Base-by-base conservation (phyloP, 2,113 vertebrate genomes). In the Procavia capensis region DNA sequence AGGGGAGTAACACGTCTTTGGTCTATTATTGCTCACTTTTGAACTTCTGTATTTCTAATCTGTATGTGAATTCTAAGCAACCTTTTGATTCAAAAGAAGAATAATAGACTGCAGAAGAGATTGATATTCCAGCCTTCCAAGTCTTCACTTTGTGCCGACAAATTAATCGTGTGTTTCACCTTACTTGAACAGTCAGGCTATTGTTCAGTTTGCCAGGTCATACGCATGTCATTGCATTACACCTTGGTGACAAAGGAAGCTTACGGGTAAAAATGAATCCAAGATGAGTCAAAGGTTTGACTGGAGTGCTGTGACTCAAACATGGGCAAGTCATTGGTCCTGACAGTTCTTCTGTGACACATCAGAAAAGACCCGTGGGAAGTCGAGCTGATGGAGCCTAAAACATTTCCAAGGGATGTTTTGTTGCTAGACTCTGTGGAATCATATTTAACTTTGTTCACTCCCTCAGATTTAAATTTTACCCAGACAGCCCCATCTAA, bases 81-180 rank as follows among this genome's bases (percentile, higher is more conserved):
- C 72, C 70, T 96, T 94, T 39, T 93, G 94, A 85, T 75, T 93
- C 94, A 91, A 92, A 91, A 54, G 63, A 95, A 94, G 93, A 95
- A 87, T 74, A 95, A 95, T 72, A 96, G 59, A 22, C 78, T 92
- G 83, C 83, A 88, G 91, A 92, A 88, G 80, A 96, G 96, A 95
- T 97, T 96, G 70, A 93, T 95, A 94, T 96, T 97, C 88, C 85
- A 94, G 47, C 63, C 57, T 96, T 96, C 95, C 64, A 88, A 96
- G 59, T 76, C 97, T 97, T 97, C 89, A 85, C 75, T 95, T 94
- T 66, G 81, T 96, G 93, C 97, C 97, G 97, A 97, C 97, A 97
- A 95, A 96, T 97, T 97, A 97, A 97, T 97, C 70, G 54, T 95
- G 96, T 96, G 86, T 96, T 95, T 95, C 92, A 90, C 84, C 84